Conservation (phyloP, 2,797 vertebrate species). For the Myotis pilosus region DNA sequence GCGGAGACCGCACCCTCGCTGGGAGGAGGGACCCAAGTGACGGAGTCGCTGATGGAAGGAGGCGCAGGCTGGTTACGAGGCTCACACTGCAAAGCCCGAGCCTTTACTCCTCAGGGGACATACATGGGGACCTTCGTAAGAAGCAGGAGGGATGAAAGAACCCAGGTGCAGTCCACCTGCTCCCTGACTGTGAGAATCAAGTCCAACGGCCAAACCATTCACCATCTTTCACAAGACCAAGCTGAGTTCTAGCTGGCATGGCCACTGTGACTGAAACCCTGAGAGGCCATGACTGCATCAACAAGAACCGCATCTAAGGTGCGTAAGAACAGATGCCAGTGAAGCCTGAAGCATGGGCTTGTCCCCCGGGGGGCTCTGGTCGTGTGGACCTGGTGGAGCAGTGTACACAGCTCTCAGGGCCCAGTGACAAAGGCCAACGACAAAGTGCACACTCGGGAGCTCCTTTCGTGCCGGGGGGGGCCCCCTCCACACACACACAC, state of each 20-base stretch:
- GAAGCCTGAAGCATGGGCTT: neutral
- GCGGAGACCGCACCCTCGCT: neutral
- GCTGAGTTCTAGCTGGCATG: fast-evolving
- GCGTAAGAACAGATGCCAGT: fast-evolving
- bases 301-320: neutral
- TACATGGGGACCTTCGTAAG: fast-evolving
- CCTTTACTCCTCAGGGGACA: fast-evolving
- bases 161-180: fast-evolving
- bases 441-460: fast-evolving
- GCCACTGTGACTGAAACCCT: fast-evolving
- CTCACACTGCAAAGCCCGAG: neutral
- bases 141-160: fast-evolving
- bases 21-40: neutral
- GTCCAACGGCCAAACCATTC: neutral
- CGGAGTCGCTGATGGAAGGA: fast-evolving
- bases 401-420: fast-evolving
- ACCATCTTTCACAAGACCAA: neutral
- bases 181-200: too few species aligned
- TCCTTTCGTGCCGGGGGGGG: fast-evolving
- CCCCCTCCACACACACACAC: neutral
- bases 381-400: too few species aligned
- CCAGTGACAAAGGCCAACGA: too few species aligned
- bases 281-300: fast-evolving
- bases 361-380: fast-evolving
- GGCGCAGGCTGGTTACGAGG: fast-evolving